Base-by-base conservation (phyloP, 2,888 invertebrate genomes). In the Philhelius pedissequus region DNA sequence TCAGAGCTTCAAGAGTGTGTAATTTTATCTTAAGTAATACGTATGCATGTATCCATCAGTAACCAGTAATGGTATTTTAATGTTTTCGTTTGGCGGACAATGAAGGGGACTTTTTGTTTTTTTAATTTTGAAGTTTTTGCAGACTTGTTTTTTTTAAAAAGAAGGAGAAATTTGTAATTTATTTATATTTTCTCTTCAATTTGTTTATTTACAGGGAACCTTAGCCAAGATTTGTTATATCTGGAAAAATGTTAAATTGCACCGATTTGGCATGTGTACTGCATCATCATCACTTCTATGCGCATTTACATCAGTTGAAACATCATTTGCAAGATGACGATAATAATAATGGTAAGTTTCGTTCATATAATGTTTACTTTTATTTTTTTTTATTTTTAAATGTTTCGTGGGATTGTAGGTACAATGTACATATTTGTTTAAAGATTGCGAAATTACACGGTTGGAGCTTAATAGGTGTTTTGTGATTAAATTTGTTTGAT, bases 221-320 rank as follows among this genome's bases (percentile, higher is more conserved):
- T 20, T 64, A 64, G 45, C 18, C 48, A 64, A 20, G 8, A 43
- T 64, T 43, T 18, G 38, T 48, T 27, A 69, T 73, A 62, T 30
- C 64, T 76, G 74, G 56, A 69, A 87, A 83, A 84, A 89, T 89
- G 89, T 87, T 89, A 87, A 89, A 89, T 86, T 89, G 89, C 82
- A 89, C 89, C 20, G 89, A 89, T 77, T 86, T 89, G 82, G 89
- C 89, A 75, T 89, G 89, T 86, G 89, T 89, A 45, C 87, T 89
- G 50, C 89, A 89, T 87, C 89, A 89, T 87, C 89, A 89, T 86
- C 89, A 89, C 69, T 89, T 89, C 71, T 89, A 89, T 86, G 89
- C 89, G 11, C 89, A 89, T 87, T 86, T 89, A 58, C 89, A 89
- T 86, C 89, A 89, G 43, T 70, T 89, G 50, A 88, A 88, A 68